Evolutionary conservation across 2,797 vertebrate species (phyloP), one percentile per base, ranked within the genome.

Genomic region (Sandelia bainsii): DNA sequence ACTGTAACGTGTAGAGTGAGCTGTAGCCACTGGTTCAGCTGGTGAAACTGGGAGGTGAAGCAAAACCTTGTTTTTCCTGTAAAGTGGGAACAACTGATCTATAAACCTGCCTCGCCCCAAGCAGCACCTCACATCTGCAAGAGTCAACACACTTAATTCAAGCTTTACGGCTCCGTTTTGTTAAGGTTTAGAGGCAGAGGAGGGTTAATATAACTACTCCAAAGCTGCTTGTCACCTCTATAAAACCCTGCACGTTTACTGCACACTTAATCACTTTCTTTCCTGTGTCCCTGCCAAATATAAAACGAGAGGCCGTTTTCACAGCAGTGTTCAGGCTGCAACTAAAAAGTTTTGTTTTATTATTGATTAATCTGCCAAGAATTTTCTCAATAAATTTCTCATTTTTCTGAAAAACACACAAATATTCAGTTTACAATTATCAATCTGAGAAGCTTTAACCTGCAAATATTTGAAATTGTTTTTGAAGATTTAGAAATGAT

Each of bases 41-140:
- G 53, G 23, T 59, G 46, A 32, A 32, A 57, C 11, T 37, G 7
- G 22, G 29, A 29, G 9, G 20, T 0, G 10, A 34, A 23, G 25
- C 8, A 52, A 29, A 39, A n/a, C 5, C 20, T 37, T 14, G 17
- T 56, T 56, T 45, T 27, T 37, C 59, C 7, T 32, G n/a, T 32
- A 44, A 9, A 32, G 37, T 17, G 2, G 29, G 42, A 48, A 14
- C 10, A 10, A 20, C 11, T 20, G 34, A 69, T 40, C 49, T 20
- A 0, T 9, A 19, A 59, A 46, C 7, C 19, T 32, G 29, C 45
- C 11, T 16, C n/a, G 40, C 20, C 17, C 3, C 19, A 13, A 8
- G 8, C 53, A 29, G 66, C 78, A 62, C n/a, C 42, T 34, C 0
- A 19, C 37, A 42, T 32, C 73, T 51, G 50, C 42, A 17, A 1